phyloP scores from a whole-genome alignment of 2,797 vertebrate genomes.

The Cuculus canorus region DNA sequence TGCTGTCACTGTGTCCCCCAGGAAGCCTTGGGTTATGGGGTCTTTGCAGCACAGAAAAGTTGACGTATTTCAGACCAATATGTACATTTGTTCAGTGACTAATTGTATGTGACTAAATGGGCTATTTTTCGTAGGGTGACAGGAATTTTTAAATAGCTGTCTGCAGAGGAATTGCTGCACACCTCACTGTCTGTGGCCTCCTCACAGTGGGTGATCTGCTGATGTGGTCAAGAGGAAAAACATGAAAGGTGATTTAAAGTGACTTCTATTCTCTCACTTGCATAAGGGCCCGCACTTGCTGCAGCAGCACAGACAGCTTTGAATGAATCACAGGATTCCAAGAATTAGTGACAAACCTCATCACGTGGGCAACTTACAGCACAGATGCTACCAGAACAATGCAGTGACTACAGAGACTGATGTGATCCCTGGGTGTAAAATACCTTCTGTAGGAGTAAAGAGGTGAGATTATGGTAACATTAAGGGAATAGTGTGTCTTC shows the following conservation, averaged over 20 bases:
- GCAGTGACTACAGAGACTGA: neutral
- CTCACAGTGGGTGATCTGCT: neutral
- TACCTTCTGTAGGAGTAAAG: neutral
- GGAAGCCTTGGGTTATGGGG: neutral
- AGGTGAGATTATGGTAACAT: neutral
- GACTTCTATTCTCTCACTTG: neutral
- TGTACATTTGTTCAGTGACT: neutral
- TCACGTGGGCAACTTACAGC: neutral
- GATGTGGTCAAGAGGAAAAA: neutral
- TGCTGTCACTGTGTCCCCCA: neutral
- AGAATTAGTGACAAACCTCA: neutral
- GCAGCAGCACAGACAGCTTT: neutral
- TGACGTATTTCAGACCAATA: neutral
- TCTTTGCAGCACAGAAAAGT: neutral
- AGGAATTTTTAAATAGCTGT: neutral
- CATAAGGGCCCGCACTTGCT: neutral
- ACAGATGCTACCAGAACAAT: neutral
- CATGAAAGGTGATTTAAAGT: neutral
- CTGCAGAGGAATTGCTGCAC: neutral
- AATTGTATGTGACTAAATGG: fast-evolving
- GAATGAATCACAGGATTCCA: constrained; percentile 45
- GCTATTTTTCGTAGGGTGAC: fast-evolving
- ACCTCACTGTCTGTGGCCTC: neutral
- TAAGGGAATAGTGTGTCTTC: neutral
- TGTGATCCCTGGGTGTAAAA: constrained; percentile 5